A percentile compares a stretch with the other conserved stretches of the same genome.
Evolutionary conservation across 1,140 invertebrate genomes (phyloP).

Genomic region (Episyrphus balteatus): DNA sequence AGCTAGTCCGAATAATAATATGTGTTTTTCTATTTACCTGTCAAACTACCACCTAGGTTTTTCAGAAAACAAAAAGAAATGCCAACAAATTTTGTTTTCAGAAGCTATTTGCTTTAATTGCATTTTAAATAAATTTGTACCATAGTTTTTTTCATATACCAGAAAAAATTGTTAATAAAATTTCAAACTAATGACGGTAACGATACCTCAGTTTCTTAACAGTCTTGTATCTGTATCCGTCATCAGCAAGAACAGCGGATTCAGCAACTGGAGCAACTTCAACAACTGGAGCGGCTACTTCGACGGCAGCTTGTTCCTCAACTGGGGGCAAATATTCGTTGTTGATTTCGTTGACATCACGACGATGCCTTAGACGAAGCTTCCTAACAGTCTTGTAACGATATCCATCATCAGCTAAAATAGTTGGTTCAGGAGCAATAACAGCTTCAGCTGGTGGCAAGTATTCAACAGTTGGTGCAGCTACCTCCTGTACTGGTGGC

Average conservation of each 20-base stretch:
- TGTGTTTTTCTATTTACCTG: too few species aligned
- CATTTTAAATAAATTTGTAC: too few species aligned
- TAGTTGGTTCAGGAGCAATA: neutral
- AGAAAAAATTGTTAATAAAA: too few species aligned
- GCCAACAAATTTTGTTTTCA: too few species aligned
- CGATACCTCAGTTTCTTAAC: too few species aligned
- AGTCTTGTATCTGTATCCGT: constrained; percentile 11
- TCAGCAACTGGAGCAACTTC: constrained; percentile 4
- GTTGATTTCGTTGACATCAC: constrained; percentile 18
- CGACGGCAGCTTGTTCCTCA: constrained; percentile 14
- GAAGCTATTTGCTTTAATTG: too few species aligned
- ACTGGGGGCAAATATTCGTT: constrained; percentile 21
- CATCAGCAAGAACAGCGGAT: constrained; percentile 12
- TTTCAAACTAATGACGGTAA: too few species aligned
- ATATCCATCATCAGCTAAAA: constrained; percentile 15
- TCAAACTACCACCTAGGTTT: too few species aligned
- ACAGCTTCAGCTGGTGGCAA: neutral
- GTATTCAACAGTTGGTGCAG: neutral
- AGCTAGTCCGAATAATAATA: too few species aligned
- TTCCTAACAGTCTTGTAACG: constrained; percentile 19
- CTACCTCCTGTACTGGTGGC: neutral
- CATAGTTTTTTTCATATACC: too few species aligned
- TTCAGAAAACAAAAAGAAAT: too few species aligned
- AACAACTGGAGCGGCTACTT: constrained; percentile 1
- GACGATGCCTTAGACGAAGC: constrained; percentile 16